Evolutionary conservation across 2,888 invertebrate species (phyloP), one percentile per base, ranked within the genome.

Genomic region (Drosophila paranaensis): DNA sequence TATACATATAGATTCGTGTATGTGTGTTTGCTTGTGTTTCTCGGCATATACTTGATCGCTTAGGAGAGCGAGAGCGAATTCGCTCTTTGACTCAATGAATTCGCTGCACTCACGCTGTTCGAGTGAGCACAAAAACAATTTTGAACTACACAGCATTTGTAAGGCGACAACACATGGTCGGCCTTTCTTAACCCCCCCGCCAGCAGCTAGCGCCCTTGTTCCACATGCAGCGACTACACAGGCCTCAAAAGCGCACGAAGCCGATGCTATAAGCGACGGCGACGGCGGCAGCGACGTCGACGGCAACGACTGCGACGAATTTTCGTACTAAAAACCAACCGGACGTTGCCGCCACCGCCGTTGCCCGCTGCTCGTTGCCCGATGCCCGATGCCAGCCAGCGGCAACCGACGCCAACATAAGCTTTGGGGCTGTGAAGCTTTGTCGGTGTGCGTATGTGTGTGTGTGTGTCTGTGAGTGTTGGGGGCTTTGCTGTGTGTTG

Each of bases 321-420:
- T 81, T 89, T 84, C 73, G 72, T 81, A 86, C 86, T 85, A 89
- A 86, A 86, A 88, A 86, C 86, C 86, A 86, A 86, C 86, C 86
- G 86, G 86, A 86, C 90, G 86, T 86, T 87, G 80, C 82, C 81
- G 88, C 80, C 68, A 67, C 65, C 86, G 75, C 83, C 65, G 64
- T 63, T 72, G 66, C 56, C 69, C 68, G 42, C 39, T 33, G 20
- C 20, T n/a, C 56, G 48, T 9, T 42, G 50, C 60, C 50, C 60
- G 72, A 50, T 30, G 58, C 56, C 16, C 58, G 48, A 11, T 42
- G 50, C 57, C 56, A 57, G 73, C 50, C 62, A 43, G 55, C 51
- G 30, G 37, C 43, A 53, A 56, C 53, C 72, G 71, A 64, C 69
- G 77, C 74, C 77, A 77, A 78, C 85, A 83, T 80, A 81, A 83